These are phyloP conservation scores for Hippoglossus stenolepis DNA, from an alignment of 2,113 vertebrate species.

Conservation along the genomic window DNA sequence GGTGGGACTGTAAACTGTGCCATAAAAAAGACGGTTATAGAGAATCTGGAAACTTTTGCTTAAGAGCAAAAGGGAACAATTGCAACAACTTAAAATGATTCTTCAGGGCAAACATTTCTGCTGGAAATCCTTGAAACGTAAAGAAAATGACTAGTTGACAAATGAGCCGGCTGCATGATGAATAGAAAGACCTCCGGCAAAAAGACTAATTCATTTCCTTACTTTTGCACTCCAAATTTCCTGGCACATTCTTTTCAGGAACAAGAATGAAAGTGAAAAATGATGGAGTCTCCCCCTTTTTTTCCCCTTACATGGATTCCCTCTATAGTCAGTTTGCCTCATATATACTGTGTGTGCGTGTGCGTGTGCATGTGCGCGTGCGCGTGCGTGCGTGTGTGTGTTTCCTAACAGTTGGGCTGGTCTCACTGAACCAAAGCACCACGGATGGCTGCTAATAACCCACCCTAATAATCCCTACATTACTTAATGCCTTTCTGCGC, in stretches of 20 bases:
- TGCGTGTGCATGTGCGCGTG: conserved; percentile 21
- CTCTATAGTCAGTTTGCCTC: conserved; percentile 30
- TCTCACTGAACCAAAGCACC: conserved; percentile 71
- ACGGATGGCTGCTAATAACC: conserved; percentile 80
- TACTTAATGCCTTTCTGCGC: conserved; percentile 66
- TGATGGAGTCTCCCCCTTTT: conserved; percentile 6
- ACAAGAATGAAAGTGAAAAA: conserved; percentile 62
- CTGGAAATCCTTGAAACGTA: conserved; percentile 32
- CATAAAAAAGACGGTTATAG: neutral
- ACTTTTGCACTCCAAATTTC: conserved; percentile 50
- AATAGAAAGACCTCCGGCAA: conserved; percentile 65
- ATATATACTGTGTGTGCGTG: conserved; percentile 28
- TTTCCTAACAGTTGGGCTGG: conserved; percentile 68
- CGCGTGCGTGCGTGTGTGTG: conserved; percentile 27
- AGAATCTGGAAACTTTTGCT: conserved; percentile 38
- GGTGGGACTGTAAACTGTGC: conserved; percentile 49
- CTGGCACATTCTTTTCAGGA: conserved; percentile 5
- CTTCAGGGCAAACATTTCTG: conserved; percentile 22
- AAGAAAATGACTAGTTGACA: conserved; percentile 52
- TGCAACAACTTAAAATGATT: conserved; percentile 36
- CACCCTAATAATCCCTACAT: conserved; percentile 76
- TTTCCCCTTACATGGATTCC: conserved; percentile 17
- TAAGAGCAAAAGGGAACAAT: conserved; percentile 13
- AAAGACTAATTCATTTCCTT: conserved; percentile 62
- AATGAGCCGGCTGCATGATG: conserved; percentile 60